Evolutionary conservation across 2,797 vertebrate genomes (phyloP).

Genomic region (Bufotes viridis): DNA sequence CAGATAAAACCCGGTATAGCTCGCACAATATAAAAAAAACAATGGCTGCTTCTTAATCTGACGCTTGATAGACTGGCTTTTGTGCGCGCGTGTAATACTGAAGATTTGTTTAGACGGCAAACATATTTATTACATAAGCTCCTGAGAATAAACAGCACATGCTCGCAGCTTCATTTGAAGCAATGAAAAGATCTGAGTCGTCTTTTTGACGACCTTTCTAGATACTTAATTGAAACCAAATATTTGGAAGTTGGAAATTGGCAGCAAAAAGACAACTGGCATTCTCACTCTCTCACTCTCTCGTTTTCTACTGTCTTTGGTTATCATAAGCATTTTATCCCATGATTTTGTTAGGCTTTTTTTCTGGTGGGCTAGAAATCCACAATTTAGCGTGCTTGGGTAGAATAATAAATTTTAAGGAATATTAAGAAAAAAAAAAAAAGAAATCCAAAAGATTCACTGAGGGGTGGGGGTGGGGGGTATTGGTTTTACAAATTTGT

Average conservation of each 20-base stretch:
- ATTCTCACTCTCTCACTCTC: slow-evolving; percentile 5
- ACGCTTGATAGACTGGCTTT: slow-evolving; percentile 61
- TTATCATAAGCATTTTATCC: slow-evolving; percentile 11
- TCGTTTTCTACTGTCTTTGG: background rate
- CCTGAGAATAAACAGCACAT: slow-evolving; percentile 44
- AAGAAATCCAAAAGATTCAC: background rate
- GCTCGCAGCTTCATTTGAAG: slow-evolving; percentile 36
- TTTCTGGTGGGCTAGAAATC: background rate
- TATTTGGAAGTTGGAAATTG: slow-evolving; percentile 60
- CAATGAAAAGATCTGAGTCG: background rate
- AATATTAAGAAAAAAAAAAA: background rate
- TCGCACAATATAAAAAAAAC: slow-evolving; percentile 63
- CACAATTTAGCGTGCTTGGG: background rate
- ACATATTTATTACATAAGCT: slow-evolving; percentile 55
- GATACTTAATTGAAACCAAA: background rate
- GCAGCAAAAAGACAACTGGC: slow-evolving; percentile 41
- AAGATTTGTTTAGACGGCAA: slow-evolving; percentile 50
- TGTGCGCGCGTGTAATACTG: slow-evolving; percentile 3
- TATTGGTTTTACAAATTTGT: too few species aligned
- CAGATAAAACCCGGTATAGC: slow-evolving; percentile 68
- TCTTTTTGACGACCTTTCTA: slow-evolving; percentile 44
- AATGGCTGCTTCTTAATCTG: slow-evolving; percentile 58
- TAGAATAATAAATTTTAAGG: background rate
- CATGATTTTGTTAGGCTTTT: slow-evolving; percentile 31
- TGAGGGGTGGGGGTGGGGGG: too few species aligned